These are phyloP conservation scores for Polydrusus tereticollis DNA, from an alignment of 2,888 invertebrate species.

Conservation along the genomic window DNA sequence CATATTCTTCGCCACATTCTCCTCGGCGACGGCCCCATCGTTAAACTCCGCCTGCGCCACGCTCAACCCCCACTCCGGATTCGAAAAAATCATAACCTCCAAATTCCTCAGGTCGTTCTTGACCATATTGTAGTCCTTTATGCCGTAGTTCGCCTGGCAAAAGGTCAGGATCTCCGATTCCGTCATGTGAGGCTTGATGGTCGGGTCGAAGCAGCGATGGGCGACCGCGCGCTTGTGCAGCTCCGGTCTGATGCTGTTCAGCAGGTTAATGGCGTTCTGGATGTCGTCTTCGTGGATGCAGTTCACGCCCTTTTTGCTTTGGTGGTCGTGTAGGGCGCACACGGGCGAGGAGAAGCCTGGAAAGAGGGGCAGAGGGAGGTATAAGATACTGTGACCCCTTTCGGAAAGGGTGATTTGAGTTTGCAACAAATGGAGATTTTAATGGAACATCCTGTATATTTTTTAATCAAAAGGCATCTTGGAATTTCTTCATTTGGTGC, in stretches of 20 bases:
- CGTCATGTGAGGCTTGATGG: slow-evolving; percentile 72
- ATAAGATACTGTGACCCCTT: not conserved
- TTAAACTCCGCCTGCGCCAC: slow-evolving; percentile 68
- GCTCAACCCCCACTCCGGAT: slow-evolving; percentile 81
- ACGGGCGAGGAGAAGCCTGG: slow-evolving; percentile 68
- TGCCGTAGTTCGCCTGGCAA: slow-evolving; percentile 66
- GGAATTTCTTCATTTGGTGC: too few relatives aligned
- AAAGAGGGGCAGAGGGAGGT: slow-evolving; percentile 12
- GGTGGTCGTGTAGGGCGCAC: slow-evolving; percentile 70
- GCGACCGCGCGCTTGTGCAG: slow-evolving; percentile 73
- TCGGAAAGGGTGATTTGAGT: too few relatives aligned
- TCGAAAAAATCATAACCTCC: slow-evolving; percentile 77
- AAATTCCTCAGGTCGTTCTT: slow-evolving; percentile 74
- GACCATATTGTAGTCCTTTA: slow-evolving; percentile 66
- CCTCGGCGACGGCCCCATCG: slow-evolving; percentile 59
- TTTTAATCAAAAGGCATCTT: too few relatives aligned
- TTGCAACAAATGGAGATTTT: too few relatives aligned
- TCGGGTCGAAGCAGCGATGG: slow-evolving; percentile 70
- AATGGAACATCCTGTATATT: too few relatives aligned
- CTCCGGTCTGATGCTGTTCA: slow-evolving; percentile 76
- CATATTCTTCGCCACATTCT: slow-evolving; percentile 63
- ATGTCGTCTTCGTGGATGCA: slow-evolving; percentile 75
- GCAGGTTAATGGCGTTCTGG: slow-evolving; percentile 73
- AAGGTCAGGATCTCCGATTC: slow-evolving; percentile 75
- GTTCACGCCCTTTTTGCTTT: slow-evolving; percentile 72